Evolutionary conservation across 2,888 invertebrate species (phyloP).

Genomic region (Harpalus rufipes): DNA sequence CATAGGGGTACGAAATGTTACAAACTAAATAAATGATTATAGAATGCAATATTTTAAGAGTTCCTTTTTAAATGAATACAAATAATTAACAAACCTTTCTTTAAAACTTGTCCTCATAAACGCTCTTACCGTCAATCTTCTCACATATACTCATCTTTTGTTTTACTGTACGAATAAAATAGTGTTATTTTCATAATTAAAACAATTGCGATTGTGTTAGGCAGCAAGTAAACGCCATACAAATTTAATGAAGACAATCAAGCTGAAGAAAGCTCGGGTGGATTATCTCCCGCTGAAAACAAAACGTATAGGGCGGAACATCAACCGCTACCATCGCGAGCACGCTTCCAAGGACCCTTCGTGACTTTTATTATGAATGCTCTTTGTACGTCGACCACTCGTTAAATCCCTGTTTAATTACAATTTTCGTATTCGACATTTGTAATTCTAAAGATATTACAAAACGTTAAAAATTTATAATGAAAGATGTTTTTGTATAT

Average conservation of each 20-base stretch:
- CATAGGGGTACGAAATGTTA: no score
- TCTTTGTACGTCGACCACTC: conserved; percentile 37
- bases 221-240: conserved; percentile 39
- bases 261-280: conserved; percentile 38
- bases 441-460: neutral
- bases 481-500: neutral
- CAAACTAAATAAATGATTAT: no score
- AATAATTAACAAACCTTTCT: neutral
- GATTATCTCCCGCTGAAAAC: conserved; percentile 23
- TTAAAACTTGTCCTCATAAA: neutral
- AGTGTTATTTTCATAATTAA: conserved; percentile 56
- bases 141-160: conserved; percentile 7
- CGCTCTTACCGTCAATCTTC: neutral
- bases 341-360: neutral
- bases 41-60: no score
- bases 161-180: conserved; percentile 51
- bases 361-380: conserved; percentile 23
- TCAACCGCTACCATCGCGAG: neutral
- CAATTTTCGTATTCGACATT: conserved; percentile 28
- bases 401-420: conserved; percentile 45
- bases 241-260: conserved; percentile 62
- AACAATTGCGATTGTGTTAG: conserved; percentile 58
- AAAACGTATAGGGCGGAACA: neutral
- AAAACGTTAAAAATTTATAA: neutral
- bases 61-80: no score